phyloP scores from a whole-genome alignment of 2,113 vertebrate genomes.

The Brachyistius frenatus region DNA sequence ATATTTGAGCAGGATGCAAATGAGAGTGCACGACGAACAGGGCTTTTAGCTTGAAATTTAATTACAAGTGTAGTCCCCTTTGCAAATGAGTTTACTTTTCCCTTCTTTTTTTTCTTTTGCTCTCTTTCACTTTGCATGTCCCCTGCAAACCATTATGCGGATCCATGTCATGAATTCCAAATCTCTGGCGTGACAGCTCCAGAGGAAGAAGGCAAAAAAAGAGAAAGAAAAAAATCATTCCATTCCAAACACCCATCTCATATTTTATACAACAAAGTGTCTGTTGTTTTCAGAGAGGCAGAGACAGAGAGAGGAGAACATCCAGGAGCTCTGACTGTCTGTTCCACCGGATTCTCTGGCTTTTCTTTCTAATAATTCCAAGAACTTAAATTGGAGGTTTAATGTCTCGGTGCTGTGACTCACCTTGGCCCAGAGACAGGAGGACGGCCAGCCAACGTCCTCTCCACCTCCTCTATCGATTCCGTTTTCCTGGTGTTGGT shows the following conservation, averaged over 20 bases:
- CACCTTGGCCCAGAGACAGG: slow-evolving; percentile 61
- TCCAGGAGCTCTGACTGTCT: background rate
- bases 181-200: slow-evolving; percentile 63
- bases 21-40: slow-evolving; percentile 79
- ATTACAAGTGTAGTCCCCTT: slow-evolving; percentile 78
- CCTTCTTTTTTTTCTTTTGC: slow-evolving; percentile 50
- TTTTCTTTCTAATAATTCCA: slow-evolving; percentile 40
- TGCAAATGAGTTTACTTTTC: slow-evolving; percentile 80
- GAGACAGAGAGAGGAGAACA: slow-evolving; percentile 18
- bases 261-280: slow-evolving; percentile 78
- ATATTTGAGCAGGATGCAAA: slow-evolving; percentile 83
- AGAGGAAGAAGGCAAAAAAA: slow-evolving; percentile 6
- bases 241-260: slow-evolving; percentile 61
- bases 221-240: slow-evolving; percentile 35
- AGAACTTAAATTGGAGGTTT: slow-evolving; percentile 32
- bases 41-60: slow-evolving; percentile 84
- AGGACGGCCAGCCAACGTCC: slow-evolving; percentile 42
- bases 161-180: slow-evolving; percentile 69
- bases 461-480: slow-evolving; percentile 19
- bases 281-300: slow-evolving; percentile 49
- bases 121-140: slow-evolving; percentile 56
- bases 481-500: slow-evolving; percentile 16
- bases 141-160: slow-evolving; percentile 59
- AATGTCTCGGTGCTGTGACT: slow-evolving; percentile 30
- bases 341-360: slow-evolving; percentile 19